phyloP scores from a whole-genome alignment of 2,888 invertebrate species.

The Siphonodentalium dalli region DNA sequence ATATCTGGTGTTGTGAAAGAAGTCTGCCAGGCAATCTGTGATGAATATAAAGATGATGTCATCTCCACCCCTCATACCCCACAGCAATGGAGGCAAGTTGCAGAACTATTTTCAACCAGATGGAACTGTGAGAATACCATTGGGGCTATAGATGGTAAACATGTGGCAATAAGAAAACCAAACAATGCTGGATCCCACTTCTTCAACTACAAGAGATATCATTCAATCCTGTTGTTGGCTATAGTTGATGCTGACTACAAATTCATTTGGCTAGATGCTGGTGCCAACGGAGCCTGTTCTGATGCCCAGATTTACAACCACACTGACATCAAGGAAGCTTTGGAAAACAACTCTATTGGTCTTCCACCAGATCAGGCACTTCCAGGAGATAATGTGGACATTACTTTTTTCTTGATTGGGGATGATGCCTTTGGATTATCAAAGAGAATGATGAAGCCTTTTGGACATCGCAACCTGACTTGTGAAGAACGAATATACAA shows the following conservation, averaged over 20 bases:
- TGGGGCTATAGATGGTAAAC: constrained; percentile 38
- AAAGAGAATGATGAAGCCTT: constrained; percentile 36
- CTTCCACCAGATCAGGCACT: constrained; percentile 27
- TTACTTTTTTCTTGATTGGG: constrained; percentile 32
- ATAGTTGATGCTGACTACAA: constrained; percentile 36
- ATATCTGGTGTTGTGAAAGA: background rate
- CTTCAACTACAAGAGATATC: constrained; percentile 34
- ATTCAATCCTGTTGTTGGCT: constrained; percentile 28
- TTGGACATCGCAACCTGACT: constrained; percentile 18
- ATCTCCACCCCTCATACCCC: constrained; percentile 14
- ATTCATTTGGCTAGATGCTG: constrained; percentile 32
- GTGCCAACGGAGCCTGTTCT: constrained; percentile 16
- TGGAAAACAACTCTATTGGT: constrained; percentile 22
- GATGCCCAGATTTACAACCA: constrained; percentile 28
- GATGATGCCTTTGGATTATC: constrained; percentile 34
- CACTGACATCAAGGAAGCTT: constrained; percentile 17
- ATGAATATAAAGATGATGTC: constrained; percentile 18
- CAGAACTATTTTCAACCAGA: constrained; percentile 17
- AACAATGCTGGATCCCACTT: constrained; percentile 20
- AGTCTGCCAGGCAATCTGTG: constrained; percentile 5
- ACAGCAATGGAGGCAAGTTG: constrained; percentile 26
- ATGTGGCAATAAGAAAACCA: constrained; percentile 26
- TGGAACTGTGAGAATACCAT: constrained; percentile 32
- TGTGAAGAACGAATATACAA: constrained; percentile 31
- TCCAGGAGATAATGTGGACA: constrained; percentile 26